These are phyloP conservation scores for Lophura nycthemera DNA, from an alignment of 2,113 vertebrate genomes.

Conservation along the genomic window DNA sequence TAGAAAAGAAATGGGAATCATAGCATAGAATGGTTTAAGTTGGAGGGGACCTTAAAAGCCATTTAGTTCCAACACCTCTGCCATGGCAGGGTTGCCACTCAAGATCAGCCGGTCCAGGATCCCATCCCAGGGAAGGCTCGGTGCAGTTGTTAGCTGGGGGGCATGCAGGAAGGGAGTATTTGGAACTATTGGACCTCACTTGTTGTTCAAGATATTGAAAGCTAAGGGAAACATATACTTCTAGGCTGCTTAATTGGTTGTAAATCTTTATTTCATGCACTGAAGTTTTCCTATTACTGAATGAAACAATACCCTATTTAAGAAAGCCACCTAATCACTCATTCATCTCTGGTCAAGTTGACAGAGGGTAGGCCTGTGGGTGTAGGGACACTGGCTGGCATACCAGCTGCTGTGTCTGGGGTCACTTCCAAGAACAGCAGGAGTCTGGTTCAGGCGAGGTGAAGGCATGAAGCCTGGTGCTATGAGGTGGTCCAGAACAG, in stretches of 20 bases:
- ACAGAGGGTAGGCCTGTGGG: neutral
- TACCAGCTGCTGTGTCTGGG: neutral
- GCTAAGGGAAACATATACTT: neutral
- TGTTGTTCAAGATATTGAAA: neutral
- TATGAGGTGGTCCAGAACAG: neutral
- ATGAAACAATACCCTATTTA: slow-evolving; percentile 52
- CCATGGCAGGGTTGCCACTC: too few species aligned
- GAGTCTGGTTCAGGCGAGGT: slow-evolving; percentile 22
- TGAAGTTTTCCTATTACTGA: slow-evolving; percentile 51
- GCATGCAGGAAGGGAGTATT: neutral
- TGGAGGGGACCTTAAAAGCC: too few species aligned
- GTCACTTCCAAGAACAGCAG: slow-evolving; percentile 40
- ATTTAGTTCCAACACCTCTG: too few species aligned
- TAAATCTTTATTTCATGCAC: slow-evolving; percentile 26
- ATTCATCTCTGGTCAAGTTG: neutral
- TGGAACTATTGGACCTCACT: neutral
- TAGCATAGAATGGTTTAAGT: too few species aligned
- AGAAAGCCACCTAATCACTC: slow-evolving; percentile 29
- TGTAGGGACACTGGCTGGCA: slow-evolving; percentile 12
- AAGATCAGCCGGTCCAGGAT: neutral
- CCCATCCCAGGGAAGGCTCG: neutral
- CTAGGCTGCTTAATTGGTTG: neutral
- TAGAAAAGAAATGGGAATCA: neutral
- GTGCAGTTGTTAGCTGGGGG: neutral
- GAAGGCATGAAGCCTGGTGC: neutral